phyloP scores from a whole-genome alignment of 64 coral and sea anemone genomes.

The Catalaphyllia jardinei region DNA sequence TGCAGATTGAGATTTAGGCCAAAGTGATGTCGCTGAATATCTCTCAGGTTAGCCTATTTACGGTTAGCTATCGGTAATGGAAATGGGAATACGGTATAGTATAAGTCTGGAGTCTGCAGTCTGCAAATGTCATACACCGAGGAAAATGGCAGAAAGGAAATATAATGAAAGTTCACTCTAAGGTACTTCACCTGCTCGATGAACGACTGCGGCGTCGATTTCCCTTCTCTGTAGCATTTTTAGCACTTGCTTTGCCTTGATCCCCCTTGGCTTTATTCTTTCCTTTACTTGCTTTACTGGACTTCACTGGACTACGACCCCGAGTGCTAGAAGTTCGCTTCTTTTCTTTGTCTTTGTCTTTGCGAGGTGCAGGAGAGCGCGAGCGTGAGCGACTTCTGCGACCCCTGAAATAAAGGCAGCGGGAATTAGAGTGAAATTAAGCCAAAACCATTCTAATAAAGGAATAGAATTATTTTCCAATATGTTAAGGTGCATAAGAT shows the following conservation, averaged over 20 bases:
- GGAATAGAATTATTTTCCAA: background rate
- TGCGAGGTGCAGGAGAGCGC: conserved; percentile 48
- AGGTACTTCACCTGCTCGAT: conserved; percentile 77
- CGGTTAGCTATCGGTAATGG: background rate
- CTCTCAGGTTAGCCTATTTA: background rate
- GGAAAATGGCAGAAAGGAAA: background rate
- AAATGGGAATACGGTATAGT: background rate
- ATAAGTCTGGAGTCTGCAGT: background rate
- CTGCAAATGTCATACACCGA: background rate
- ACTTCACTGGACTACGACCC: conserved; percentile 77
- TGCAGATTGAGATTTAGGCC: background rate
- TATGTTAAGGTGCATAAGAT: background rate
- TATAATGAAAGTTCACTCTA: background rate
- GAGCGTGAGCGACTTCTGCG: conserved; percentile 86
- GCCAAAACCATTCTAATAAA: conserved; percentile 6
- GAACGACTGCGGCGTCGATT: conserved; percentile 48
- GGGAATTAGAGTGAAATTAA: conserved; percentile 13
- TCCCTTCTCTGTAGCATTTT: conserved; percentile 58
- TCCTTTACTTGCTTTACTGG: conserved; percentile 52
- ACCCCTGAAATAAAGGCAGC: conserved; percentile 66
- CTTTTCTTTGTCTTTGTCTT: conserved; percentile 95
- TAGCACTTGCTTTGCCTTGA: conserved; percentile 53
- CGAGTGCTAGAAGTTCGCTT: conserved; percentile 76
- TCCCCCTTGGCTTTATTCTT: conserved; percentile 31
- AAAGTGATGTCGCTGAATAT: no score